Conservation (phyloP, 2,113 vertebrate genomes). For the Ornithorhynchus anatinus region DNA sequence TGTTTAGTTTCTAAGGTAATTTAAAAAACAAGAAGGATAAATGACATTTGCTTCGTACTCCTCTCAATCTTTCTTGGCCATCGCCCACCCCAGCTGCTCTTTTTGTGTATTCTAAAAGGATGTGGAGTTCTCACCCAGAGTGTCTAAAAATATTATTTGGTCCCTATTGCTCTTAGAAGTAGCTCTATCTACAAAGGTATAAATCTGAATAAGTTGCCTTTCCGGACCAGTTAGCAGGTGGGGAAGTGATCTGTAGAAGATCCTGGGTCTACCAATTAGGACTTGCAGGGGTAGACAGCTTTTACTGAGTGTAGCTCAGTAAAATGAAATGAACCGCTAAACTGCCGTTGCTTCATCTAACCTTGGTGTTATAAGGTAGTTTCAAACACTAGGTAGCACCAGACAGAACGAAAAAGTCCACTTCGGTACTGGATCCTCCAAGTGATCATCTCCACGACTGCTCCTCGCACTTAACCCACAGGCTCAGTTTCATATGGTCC, state of each 20-base stretch:
- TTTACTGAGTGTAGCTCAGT: too few relatives aligned
- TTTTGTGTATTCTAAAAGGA: not conserved
- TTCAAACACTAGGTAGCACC: too few relatives aligned
- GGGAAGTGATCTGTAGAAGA: not conserved
- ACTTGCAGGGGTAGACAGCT: too few relatives aligned
- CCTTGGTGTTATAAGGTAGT: too few relatives aligned
- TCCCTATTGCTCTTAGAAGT: not conserved
- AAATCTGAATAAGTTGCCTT: not conserved
- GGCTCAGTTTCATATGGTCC: too few relatives aligned
- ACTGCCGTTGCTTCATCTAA: too few relatives aligned
- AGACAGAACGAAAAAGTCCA: too few relatives aligned
- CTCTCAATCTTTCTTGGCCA: slow-evolving; percentile 22
- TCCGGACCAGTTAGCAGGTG: not conserved
- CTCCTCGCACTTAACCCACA: too few relatives aligned
- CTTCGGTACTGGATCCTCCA: too few relatives aligned
- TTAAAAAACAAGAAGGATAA: slow-evolving; percentile 51
- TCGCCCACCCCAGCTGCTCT: not conserved
- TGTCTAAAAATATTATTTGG: not conserved
- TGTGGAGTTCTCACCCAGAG: not conserved
- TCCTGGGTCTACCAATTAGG: not conserved
- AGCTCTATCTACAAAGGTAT: not conserved
- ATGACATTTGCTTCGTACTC: slow-evolving; percentile 56
- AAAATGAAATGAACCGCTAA: too few relatives aligned
- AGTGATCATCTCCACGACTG: too few relatives aligned
- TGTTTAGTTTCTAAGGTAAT: slow-evolving; percentile 72